Percentiles rank a stretch among this genome's conserved stretches.
phyloP scores from a whole-genome alignment of 2,797 vertebrate species.

The Prionace glauca region DNA sequence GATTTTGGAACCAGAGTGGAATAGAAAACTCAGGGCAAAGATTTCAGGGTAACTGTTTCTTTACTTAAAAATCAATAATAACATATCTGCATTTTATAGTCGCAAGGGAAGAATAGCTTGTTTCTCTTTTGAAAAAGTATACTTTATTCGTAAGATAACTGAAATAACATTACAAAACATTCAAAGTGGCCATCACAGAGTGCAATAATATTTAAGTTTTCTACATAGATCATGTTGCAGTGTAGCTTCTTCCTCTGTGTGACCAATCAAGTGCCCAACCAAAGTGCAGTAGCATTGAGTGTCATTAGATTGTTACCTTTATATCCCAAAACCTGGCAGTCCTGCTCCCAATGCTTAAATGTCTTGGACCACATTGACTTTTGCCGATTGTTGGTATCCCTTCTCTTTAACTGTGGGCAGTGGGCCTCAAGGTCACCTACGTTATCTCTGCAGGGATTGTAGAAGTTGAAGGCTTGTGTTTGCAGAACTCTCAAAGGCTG shows the following conservation, averaged over 20 bases:
- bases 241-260: background rate
- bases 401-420: background rate
- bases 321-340: background rate
- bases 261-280: background rate
- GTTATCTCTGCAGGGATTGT: background rate
- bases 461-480: background rate
- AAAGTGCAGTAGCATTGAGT: background rate
- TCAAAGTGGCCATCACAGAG: too few species aligned
- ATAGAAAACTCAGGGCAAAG: background rate
- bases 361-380: background rate
- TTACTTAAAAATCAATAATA: background rate
- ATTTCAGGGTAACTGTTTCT: background rate
- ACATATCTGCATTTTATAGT: too few species aligned
- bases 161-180: too few species aligned
- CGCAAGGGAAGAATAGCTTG: too few species aligned
- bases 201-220: too few species aligned
- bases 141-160: too few species aligned
- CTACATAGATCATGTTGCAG: too few species aligned
- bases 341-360: too few species aligned
- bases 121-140: too few species aligned
- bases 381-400: background rate
- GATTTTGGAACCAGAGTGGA: background rate
- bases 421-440: background rate
- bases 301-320: background rate
- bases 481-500: background rate